Evolutionary conservation across 2,888 invertebrate species (phyloP), one percentile per base, ranked within the genome.

Genomic region (Agrochola litura): DNA sequence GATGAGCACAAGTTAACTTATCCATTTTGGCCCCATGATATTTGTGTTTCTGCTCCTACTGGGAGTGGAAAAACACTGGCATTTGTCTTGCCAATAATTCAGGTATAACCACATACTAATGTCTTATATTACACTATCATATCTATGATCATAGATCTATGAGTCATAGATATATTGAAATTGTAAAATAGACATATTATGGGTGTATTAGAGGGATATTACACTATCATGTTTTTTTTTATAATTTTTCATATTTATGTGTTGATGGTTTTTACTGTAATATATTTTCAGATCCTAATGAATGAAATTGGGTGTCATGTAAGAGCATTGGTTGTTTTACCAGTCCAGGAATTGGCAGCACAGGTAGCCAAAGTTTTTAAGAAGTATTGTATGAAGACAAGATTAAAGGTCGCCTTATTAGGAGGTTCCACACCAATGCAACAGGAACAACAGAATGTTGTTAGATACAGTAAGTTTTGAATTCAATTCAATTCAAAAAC

Each of bases 11-110:
- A 96, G 83, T 95, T 97, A 85, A 97, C 97, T 76, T 92, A 96
- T 89, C 95, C 97, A 49, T 97, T 98, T 88, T 97, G 98, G 95
- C 98, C 99, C 0, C 97, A 98, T 86, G 99, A 99, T 94, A 97
- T 99, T 72, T 99, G 99, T 95, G 99, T 99, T 49, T 99, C 99
- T 63, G 99, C 99, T 30, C 99, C 99, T 1, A 99, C 99, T 3
- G 99, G 99, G 30, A 99, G 99, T 96, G 99, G 99, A 37, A 99
- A 99, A 97, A 99, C 99, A 1, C 95, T 99, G 77, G 98, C 99
- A 6, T 99, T 99, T 97, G 99, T 98, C 68, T 95, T 99, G 82
- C 99, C 99, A 12, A 98, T 99, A 67, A 96, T 99, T 58, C 98
- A 99, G 96, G 97, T 98, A 92, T 6, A 0, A 52, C 14, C 2